phyloP scores from a whole-genome alignment of 2,113 vertebrate genomes.

The Paramormyrops kingsleyae region DNA sequence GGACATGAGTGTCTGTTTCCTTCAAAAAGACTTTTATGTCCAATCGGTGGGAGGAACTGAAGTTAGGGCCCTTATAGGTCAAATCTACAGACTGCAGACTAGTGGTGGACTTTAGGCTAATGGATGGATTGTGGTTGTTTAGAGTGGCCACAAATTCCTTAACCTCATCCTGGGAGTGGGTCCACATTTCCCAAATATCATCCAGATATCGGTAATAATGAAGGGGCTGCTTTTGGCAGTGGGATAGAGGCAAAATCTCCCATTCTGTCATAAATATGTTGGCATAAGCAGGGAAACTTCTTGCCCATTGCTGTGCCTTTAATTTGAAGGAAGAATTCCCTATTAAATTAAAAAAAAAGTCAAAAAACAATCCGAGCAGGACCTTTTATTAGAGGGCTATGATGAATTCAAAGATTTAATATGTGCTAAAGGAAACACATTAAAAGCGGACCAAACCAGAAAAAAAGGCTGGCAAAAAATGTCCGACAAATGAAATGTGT shows the following conservation, averaged over 20 bases:
- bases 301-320: too few relatives aligned
- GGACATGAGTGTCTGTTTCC: slow-evolving; percentile 19
- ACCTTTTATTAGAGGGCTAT: too few relatives aligned
- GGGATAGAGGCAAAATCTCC: not conserved
- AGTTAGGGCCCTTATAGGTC: slow-evolving; percentile 15
- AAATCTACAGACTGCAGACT: too few relatives aligned
- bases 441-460: too few relatives aligned
- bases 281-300: too few relatives aligned
- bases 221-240: not conserved
- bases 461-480: too few relatives aligned
- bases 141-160: not conserved
- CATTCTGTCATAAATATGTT: slow-evolving; percentile 15
- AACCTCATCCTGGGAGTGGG: not conserved
- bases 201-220: slow-evolving; percentile 15
- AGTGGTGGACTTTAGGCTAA: not conserved
- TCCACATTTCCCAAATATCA: not conserved
- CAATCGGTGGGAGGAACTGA: not conserved
- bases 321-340: too few relatives aligned
- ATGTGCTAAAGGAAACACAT: too few relatives aligned
- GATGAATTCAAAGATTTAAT: too few relatives aligned
- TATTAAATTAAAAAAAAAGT: too few relatives aligned
- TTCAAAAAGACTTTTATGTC: slow-evolving; percentile 21
- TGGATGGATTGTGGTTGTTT: not conserved
- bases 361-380: too few relatives aligned
- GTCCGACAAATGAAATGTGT: too few relatives aligned